These are phyloP conservation scores for Planiliza haematocheilus DNA, from an alignment of 2,113 vertebrate species.

Conservation along the genomic window DNA sequence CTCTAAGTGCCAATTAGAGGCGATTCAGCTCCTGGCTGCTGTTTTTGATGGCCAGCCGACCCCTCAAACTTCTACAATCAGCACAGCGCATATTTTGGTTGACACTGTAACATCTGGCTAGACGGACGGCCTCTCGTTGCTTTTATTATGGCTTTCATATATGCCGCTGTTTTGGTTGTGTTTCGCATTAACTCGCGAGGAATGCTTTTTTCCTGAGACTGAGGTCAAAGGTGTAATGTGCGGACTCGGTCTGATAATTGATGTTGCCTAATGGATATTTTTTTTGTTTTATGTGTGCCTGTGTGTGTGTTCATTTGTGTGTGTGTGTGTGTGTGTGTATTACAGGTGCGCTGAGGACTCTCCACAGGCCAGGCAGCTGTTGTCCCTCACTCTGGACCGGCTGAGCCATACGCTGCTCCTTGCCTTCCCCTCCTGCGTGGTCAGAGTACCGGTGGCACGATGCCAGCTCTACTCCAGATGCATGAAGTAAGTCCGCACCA, in stretches of 20 bases:
- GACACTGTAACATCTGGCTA: conserved; percentile 27
- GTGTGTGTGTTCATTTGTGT: conserved; percentile 14
- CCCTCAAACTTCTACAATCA: conserved; percentile 45
- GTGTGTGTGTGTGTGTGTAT: conserved; percentile 46
- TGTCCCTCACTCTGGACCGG: conserved; percentile 91
- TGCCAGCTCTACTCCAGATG: conserved; percentile 94
- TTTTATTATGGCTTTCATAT: conserved; percentile 39
- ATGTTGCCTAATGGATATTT: conserved; percentile 47
- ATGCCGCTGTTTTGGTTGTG: conserved; percentile 28
- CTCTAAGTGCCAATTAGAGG: conserved; percentile 67
- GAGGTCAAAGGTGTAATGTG: conserved; percentile 52
- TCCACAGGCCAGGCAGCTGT: conserved; percentile 84
- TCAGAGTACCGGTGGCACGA: conserved; percentile 90
- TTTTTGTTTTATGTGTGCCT: neutral
- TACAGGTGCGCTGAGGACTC: conserved; percentile 88
- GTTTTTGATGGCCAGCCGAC: conserved; percentile 41
- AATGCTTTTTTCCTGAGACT: conserved; percentile 12
- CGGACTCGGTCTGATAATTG: conserved; percentile 40
- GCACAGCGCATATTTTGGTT: conserved; percentile 27
- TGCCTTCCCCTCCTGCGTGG: conserved; percentile 92
- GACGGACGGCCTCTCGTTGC: neutral
- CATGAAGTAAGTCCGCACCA: conserved; percentile 89
- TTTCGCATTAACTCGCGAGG: conserved; percentile 23
- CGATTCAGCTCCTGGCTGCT: conserved; percentile 46
- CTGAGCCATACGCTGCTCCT: conserved; percentile 88